Evolutionary conservation across 2,888 invertebrate species (phyloP), one percentile per base, ranked within the genome.

Genomic region (Serrognathus titanus): DNA sequence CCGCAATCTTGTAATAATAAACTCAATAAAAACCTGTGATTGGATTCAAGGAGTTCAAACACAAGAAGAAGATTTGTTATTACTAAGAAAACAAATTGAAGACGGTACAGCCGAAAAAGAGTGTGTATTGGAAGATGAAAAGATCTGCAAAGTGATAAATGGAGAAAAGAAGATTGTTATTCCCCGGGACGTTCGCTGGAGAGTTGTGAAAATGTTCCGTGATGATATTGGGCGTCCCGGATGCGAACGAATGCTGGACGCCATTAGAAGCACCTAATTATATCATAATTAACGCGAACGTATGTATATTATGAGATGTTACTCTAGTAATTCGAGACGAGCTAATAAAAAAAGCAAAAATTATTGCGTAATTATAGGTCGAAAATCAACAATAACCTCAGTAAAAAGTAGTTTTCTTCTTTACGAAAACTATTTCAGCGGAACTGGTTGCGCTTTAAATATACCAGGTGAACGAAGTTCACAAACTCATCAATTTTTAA

Each of bases 171-270:
- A 55, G 53, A 35, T 55, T 13, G 16, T 55, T 9, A 45, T 55
- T 31, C 55, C 51, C 7, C n/a, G 38, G 36, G 55, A 53, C 35
- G 55, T 53, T 9, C 35, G 55, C 35, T 55, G 55, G 55, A 51
- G 52, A 45, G 53, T 55, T 31, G 52, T 55, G 16, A 53, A 53
- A 20, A 20, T 43, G 38, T 36, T 66, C 40, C 68, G 66, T 48
- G 67, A 69, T 41, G 66, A 69, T 36, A 6, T 65, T 3, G 68
- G 68, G 1, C 68, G 69, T 61, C 68, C 69, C 51, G 51, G 66
- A 1, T 54, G 66, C 3, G 64, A 69, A 43, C 68, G 67, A 57
- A 68, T 66, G 31, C 40, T 58, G 6, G 36, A 48, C 13, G 39
- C 45, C 9, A 51, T 59, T 20, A 51, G 41, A 16, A 16, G 16